Base-by-base conservation (phyloP, 2,888 invertebrate genomes). In the Buathra laborator region DNA sequence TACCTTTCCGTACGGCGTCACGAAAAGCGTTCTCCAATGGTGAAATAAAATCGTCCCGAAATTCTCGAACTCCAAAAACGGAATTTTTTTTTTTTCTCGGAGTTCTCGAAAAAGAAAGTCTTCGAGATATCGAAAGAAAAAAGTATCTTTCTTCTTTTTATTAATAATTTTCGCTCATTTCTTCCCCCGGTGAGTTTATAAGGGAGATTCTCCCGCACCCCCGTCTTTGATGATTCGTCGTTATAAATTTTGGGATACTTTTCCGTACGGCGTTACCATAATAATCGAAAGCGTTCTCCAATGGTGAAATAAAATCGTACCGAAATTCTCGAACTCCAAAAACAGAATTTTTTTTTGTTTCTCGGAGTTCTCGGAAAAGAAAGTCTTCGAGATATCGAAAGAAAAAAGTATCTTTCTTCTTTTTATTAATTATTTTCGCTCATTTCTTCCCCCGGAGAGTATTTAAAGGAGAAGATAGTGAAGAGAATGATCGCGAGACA, bases 171-270 rank as follows among this genome's bases (percentile, higher is more conserved):
- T 48, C 48, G 48, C 2, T 48, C n/a, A 3, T 12, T 48, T 48
- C 48, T 12, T 48, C 12, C 4, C 4, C 0, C 24, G 24, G 24
- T 24, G 24, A 24, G 2, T 24, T 24, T 24, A 3, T 24, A 24
- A 24, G 2, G 24, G 24, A 24, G 3, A 24, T 24, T 24, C 24
- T 24, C 24, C 24, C 67, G 62, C 66, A 70, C 64, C 72, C 75
- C 64, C 74, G 64, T 71, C 62, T 3, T 48, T 37, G 37, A 37
- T 12, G 14, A 12, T n/a, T 3, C 79, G 68, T 84, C 82, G 74
- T 78, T 24, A 80, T 53, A 19, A 75, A 43, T 72, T 53, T n/a
- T 66, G 10, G 9, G 19, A 37, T 37, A 37, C 37, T 0, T 37
- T 37, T 37, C 37, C 37, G 9, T 1, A 1, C 37, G 7, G 37